phyloP scores from a whole-genome alignment of 1,140 invertebrate species.

The Zaprionus camerounensis region DNA sequence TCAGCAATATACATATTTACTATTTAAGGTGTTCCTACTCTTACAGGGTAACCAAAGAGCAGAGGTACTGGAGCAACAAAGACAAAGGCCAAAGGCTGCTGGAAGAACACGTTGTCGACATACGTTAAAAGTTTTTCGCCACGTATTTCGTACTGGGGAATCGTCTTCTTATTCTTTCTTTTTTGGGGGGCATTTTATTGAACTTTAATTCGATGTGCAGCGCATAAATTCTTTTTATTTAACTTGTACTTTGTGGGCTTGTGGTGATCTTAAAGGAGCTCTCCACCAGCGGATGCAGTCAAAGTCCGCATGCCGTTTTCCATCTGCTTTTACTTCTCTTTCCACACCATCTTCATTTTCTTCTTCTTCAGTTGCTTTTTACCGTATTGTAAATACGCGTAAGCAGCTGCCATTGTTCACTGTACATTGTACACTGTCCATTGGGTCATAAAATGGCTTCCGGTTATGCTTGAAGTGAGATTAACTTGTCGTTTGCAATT shows the following conservation, averaged over 20 bases:
- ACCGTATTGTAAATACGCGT: constrained; percentile 45
- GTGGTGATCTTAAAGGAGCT: constrained; percentile 35
- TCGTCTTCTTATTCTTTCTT: constrained; percentile 25
- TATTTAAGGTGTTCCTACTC: neutral
- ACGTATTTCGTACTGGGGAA: constrained; percentile 1
- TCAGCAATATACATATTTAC: neutral
- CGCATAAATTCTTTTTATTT: constrained; percentile 74
- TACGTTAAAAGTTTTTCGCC: constrained; percentile 34
- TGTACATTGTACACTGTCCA: constrained; percentile 64
- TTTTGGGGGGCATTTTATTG: constrained; percentile 58
- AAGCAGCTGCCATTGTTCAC: constrained; percentile 38
- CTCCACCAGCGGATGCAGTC: constrained; percentile 54
- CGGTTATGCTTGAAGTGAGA: constrained; percentile 83
- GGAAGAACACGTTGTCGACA: constrained; percentile 6
- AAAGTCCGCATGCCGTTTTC: constrained; percentile 21
- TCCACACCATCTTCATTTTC: constrained; percentile 19
- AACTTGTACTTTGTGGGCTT: constrained; percentile 59
- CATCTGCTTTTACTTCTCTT: neutral
- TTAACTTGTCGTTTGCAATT: constrained; percentile 84
- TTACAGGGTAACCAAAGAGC: constrained; percentile 4
- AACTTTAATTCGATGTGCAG: constrained; percentile 73
- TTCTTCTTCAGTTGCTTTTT: constrained; percentile 3
- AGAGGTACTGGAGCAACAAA: neutral
- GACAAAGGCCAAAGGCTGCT: constrained; percentile 36
- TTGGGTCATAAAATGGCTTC: constrained; percentile 83